phyloP scores from a whole-genome alignment of 2,113 vertebrate genomes.

The Myocastor coypus region DNA sequence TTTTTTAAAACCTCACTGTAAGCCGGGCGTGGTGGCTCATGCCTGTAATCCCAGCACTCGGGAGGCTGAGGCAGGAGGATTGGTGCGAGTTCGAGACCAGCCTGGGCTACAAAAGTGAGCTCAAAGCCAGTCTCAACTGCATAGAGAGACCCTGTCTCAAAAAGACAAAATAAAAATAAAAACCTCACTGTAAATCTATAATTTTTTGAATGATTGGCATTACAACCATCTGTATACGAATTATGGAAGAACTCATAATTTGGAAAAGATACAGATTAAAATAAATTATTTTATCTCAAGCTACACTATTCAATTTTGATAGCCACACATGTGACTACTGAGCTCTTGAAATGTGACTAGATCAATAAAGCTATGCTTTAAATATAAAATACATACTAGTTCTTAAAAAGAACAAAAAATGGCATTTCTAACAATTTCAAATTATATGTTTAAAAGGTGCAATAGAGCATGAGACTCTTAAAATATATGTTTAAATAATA shows the following conservation, averaged over 20 bases:
- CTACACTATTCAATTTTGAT: slow-evolving; percentile 29
- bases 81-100: too few species aligned
- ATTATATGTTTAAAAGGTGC: too few species aligned
- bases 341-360: slow-evolving; percentile 11
- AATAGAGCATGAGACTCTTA: too few species aligned
- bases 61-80: too few species aligned
- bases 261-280: slow-evolving; percentile 23
- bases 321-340: background rate
- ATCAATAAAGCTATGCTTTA: background rate
- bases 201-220: slow-evolving; percentile 26
- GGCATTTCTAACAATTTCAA: slow-evolving; percentile 20
- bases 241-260: background rate
- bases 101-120: too few species aligned
- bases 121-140: too few species aligned
- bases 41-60: too few species aligned
- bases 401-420: slow-evolving; percentile 18
- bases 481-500: slow-evolving; percentile 29
- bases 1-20: too few species aligned
- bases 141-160: too few species aligned
- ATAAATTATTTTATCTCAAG: slow-evolving; percentile 3
- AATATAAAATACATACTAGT: slow-evolving; percentile 7
- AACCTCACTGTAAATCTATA: slow-evolving; percentile 44
- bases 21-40: too few species aligned
- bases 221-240: slow-evolving; percentile 43
- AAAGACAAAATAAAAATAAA: background rate